Base-by-base conservation (phyloP, 2,888 invertebrate species). In the Apodemia zela region DNA sequence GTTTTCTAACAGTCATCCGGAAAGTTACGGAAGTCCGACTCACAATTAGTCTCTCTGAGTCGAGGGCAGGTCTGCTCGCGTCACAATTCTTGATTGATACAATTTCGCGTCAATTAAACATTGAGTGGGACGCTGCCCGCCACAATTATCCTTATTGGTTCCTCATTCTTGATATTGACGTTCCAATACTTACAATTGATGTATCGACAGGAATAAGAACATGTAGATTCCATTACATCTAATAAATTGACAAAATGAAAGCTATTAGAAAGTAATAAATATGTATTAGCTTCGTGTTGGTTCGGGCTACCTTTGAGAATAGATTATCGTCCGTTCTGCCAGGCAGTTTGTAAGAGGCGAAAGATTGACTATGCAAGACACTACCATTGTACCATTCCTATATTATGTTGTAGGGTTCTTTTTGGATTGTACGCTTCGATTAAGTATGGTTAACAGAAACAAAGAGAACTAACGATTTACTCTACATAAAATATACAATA, bases 61-160 rank as follows among this genome's bases (percentile, higher is more conserved):
- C 15, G 15, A 38, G 38, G 38, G 38, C 57, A 47, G 62, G 45
- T 59, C 58, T 59, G 58, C 18, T 47, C 58, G 59, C 62, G 58
- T 58, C 61, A 61, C 61, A 62, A 76, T 78, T 72, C 77, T 81
- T 84, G 84, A 89, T 89, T 89, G 88, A 81, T 82, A 81, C 88
- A 87, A 88, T 88, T 89, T 87, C 79, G 85, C 85, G 84, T 87
- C 88, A 87, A 87, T 89, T 88, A 87, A 76, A 77, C 74, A 69
- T 62, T 75, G 75, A 74, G 79, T 74, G 78, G 73, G 77, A 74
- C 77, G 77, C 77, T 75, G 77, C 77, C 81, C 77, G 72, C 73
- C 79, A 80, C 84, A 84, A 86, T 87, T 82, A 85, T 86, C 79
- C 82, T 83, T 80, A 89, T 89, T 88, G 89, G 85, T 84, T 85